Evolutionary conservation across 92 coral and sea anemone genomes (phyloP).

Genomic region (Micromussa lordhowensis): DNA sequence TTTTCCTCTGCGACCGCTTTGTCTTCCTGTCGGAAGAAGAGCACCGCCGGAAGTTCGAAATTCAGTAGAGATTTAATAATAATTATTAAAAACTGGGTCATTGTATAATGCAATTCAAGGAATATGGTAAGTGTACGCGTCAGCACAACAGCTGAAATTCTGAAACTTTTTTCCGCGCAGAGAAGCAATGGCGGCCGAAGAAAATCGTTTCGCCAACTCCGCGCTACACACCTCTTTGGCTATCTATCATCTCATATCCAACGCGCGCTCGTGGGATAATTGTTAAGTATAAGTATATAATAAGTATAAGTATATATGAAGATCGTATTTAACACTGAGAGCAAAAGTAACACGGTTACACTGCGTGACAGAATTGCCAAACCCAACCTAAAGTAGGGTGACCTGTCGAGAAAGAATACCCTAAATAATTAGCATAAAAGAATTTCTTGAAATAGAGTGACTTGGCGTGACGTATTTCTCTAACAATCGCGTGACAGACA

Average conservation of each 20-base stretch:
- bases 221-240: too few species aligned
- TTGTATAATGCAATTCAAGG: too few species aligned
- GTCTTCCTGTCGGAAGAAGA: conserved; percentile 72
- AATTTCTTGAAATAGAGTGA: not conserved
- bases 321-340: not conserved
- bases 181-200: too few species aligned
- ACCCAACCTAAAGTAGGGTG: not conserved
- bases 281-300: too few species aligned
- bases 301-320: not conserved
- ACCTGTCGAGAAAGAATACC: not conserved
- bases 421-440: not conserved
- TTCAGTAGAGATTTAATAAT: not conserved
- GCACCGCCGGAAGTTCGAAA: not conserved
- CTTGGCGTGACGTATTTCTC: not conserved
- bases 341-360: not conserved
- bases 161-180: too few species aligned
- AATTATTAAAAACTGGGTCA: too few species aligned
- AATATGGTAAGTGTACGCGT: too few species aligned
- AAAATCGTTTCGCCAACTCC: too few species aligned
- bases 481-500: not conserved
- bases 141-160: too few species aligned
- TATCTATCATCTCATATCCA: too few species aligned
- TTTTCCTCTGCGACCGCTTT: conserved; percentile 90
- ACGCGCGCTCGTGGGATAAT: too few species aligned
- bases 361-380: too few species aligned